phyloP scores from a whole-genome alignment of 2,797 vertebrate genomes.

The Coregonus suidteri region DNA sequence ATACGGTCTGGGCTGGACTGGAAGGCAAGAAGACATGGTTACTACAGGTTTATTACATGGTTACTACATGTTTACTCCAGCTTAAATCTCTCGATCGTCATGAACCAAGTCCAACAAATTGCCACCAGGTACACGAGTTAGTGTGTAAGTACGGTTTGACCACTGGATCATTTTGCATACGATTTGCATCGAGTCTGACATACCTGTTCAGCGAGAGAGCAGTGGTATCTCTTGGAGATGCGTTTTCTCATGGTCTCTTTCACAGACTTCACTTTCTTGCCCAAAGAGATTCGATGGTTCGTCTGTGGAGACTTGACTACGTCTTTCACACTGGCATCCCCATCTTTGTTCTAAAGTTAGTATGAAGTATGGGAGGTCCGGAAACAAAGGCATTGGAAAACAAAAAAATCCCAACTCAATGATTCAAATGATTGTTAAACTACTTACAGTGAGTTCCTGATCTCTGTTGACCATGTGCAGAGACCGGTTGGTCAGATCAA shows the following conservation, averaged over 20 bases:
- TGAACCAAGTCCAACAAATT: neutral
- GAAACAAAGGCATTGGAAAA: neutral
- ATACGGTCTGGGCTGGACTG: slow-evolving; percentile 83
- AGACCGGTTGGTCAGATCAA: slow-evolving; percentile 89
- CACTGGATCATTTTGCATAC: neutral
- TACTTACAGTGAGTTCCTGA: slow-evolving; percentile 79
- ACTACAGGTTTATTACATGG: rapidly evolving
- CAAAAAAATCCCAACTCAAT: slow-evolving; percentile 1
- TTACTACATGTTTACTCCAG: neutral
- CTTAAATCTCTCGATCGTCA: neutral
- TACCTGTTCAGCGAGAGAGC: slow-evolving; percentile 89
- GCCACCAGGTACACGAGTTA: neutral
- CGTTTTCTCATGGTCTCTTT: slow-evolving; percentile 97
- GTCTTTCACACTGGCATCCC: slow-evolving; percentile 81
- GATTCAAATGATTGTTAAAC: neutral
- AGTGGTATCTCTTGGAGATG: slow-evolving; percentile 93
- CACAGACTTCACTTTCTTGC: slow-evolving; percentile 97
- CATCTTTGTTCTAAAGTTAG: slow-evolving; percentile 78
- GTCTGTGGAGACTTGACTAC: slow-evolving; percentile 87
- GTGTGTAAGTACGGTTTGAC: neutral
- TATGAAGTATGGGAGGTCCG: neutral
- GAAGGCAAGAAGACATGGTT: slow-evolving; percentile 5
- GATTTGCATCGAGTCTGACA: neutral
- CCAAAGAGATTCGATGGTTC: slow-evolving; percentile 88
- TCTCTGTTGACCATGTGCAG: slow-evolving; percentile 74